Conservation (phyloP, 2,888 invertebrate species). For the Dicyrtomina minuta region DNA sequence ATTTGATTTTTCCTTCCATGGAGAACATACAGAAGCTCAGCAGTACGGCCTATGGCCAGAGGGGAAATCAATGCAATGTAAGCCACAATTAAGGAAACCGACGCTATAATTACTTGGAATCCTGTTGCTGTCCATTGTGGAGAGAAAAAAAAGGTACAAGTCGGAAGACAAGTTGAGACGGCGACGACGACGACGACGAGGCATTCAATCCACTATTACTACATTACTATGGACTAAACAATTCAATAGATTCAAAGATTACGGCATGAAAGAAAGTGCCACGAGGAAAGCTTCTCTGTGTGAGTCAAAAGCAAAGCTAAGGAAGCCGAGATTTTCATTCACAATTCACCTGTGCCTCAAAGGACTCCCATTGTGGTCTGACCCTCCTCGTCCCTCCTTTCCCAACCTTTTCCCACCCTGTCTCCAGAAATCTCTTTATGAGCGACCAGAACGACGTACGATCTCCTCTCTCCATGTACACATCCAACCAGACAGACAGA, state of each 20-base stretch:
- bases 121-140: constrained; percentile 26
- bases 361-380: constrained; percentile 40
- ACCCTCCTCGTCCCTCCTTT: constrained; percentile 51
- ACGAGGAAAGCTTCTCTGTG: constrained; percentile 29
- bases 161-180: constrained; percentile 34
- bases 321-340: constrained; percentile 16
- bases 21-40: constrained; percentile 21
- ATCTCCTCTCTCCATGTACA: constrained; percentile 46
- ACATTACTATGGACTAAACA: constrained; percentile 33
- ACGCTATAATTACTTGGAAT: constrained; percentile 50
- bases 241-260: constrained; percentile 6
- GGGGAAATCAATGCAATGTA: constrained; percentile 33
- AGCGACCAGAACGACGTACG: constrained; percentile 41
- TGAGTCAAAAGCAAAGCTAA: too few relatives aligned
- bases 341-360: constrained; percentile 29
- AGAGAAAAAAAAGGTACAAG: constrained; percentile 28
- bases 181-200: constrained; percentile 3
- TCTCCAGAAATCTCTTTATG: constrained; percentile 41
- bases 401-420: constrained; percentile 52
- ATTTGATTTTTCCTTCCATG: constrained; percentile 16
- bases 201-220: too few relatives aligned
- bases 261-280: constrained; percentile 23
- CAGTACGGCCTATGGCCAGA: constrained; percentile 20
- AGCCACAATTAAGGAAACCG: constrained; percentile 54
- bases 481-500: background rate